phyloP scores from a whole-genome alignment of 2,797 vertebrate species.

The Sebastes hopkinsi region DNA sequence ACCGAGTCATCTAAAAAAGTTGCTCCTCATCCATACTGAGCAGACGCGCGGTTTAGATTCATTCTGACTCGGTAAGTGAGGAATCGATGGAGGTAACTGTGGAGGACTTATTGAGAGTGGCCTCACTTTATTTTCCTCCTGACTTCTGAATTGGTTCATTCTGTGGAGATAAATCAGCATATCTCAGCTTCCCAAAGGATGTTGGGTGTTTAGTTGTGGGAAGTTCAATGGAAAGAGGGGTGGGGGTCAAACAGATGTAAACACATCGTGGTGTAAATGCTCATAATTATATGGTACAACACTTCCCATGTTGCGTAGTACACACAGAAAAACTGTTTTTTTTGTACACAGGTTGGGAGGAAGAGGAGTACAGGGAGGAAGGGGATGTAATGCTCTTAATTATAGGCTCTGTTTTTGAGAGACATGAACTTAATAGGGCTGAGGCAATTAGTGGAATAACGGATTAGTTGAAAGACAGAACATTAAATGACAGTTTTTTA shows the following conservation, averaged over 20 bases:
- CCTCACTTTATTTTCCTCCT: not conserved
- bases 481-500: not conserved
- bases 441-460: not conserved
- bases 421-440: not conserved
- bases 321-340: not conserved
- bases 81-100: slow-evolving; percentile 22
- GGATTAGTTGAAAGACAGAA: not conserved
- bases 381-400: not conserved
- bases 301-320: not conserved
- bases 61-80: slow-evolving; percentile 27
- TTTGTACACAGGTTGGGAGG: not conserved
- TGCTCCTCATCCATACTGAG: slow-evolving; percentile 38
- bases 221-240: not conserved
- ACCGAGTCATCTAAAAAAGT: slow-evolving; percentile 30
- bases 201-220: not conserved
- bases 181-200: not conserved
- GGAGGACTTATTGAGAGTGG: slow-evolving; percentile 4
- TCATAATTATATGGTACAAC: not conserved
- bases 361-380: not conserved
- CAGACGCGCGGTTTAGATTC: slow-evolving; percentile 6
- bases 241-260: not conserved
- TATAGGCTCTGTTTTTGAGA: not conserved
- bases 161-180: not conserved
- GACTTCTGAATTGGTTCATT: not conserved
- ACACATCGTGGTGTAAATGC: not conserved